These are phyloP conservation scores for Fratercula arctica DNA, from an alignment of 2,797 vertebrate genomes.

Conservation along the genomic window DNA sequence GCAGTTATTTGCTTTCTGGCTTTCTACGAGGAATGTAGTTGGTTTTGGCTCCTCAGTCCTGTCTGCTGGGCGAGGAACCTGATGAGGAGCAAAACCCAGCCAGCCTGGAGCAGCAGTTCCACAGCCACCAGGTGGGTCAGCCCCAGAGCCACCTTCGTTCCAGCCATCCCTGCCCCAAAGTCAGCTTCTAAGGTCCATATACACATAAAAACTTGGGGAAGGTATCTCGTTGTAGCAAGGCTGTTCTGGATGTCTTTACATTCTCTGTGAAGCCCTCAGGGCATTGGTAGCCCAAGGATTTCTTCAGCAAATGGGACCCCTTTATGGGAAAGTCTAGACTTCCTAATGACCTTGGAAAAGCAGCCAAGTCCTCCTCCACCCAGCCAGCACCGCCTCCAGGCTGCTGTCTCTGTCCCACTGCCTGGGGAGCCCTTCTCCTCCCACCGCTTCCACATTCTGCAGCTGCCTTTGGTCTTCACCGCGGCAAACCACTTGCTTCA, in stretches of 20 bases:
- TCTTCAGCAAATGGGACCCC: constrained; percentile 22
- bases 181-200: neutral
- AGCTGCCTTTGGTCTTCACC: neutral
- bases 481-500: neutral
- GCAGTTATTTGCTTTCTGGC: neutral
- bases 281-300: constrained; percentile 30
- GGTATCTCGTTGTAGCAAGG: neutral
- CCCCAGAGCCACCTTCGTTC: neutral
- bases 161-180: neutral
- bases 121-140: neutral
- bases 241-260: neutral
- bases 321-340: constrained; percentile 63
- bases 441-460: neutral
- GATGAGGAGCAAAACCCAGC: neutral
- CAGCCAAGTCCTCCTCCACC: constrained; percentile 36
- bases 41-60: constrained; percentile 20
- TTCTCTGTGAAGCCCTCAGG: neutral
- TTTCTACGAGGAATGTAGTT: constrained; percentile 8
- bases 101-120: neutral
- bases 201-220: neutral
- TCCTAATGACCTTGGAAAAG: constrained; percentile 47
- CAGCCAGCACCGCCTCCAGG: neutral
- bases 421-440: constrained; percentile 22
- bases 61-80: neutral
- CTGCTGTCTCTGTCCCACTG: constrained; percentile 39